These are phyloP conservation scores for Microcebus griseorufus DNA, from an alignment of 2,113 vertebrate species.

Conservation along the genomic window DNA sequence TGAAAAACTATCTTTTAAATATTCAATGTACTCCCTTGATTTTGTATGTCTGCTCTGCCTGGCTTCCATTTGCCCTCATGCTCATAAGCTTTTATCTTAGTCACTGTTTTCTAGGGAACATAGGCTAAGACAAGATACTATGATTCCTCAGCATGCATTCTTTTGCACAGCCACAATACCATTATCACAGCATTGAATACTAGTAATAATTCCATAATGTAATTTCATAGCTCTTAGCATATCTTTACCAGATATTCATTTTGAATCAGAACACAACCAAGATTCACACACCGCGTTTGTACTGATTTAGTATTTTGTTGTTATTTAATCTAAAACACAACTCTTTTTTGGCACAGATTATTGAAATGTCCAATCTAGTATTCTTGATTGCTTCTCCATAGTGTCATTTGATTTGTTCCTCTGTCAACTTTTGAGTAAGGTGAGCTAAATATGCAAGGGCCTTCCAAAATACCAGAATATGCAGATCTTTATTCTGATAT, in stretches of 20 bases:
- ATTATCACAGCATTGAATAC: neutral
- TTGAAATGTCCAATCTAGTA: neutral
- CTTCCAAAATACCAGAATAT: neutral
- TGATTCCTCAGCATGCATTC: neutral
- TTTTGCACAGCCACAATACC: neutral
- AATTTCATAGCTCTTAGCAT: neutral
- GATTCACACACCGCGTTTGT: neutral
- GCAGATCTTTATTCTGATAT: neutral
- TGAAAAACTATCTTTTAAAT: neutral
- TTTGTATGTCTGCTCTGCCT: neutral
- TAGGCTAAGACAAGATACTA: neutral
- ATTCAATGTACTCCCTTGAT: neutral
- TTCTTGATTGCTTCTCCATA: neutral
- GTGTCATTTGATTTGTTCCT: neutral
- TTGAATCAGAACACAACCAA: neutral
- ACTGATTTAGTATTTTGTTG: neutral
- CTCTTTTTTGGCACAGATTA: neutral
- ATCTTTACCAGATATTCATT: neutral
- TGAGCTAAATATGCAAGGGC: neutral
- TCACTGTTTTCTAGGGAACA: neutral
- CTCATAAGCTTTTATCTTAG: neutral
- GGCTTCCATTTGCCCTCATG: neutral
- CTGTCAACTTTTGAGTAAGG: neutral
- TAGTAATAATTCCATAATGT: neutral
- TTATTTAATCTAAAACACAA: neutral